Conservation (phyloP, 1,140 invertebrate species). For the Cydia splendana region DNA sequence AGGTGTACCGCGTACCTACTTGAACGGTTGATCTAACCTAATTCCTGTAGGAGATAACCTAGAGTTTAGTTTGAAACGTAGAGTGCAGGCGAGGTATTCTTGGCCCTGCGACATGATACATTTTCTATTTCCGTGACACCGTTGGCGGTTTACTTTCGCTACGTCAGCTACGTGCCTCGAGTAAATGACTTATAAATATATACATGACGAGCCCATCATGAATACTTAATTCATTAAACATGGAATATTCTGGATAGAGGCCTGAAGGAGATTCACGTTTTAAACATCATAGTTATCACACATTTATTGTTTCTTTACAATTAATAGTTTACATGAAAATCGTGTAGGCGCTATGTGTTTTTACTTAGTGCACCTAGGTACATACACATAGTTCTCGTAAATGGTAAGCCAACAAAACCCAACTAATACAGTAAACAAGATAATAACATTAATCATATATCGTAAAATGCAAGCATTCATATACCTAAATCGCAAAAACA, state of each 20-base stretch:
- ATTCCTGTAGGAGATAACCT: slow-evolving; percentile 25
- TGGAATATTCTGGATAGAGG: slow-evolving; percentile 3
- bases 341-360: not conserved
- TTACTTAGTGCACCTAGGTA: too few species aligned
- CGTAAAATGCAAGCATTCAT: slow-evolving; percentile 37
- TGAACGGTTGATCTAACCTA: slow-evolving; percentile 27
- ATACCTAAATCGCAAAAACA: slow-evolving; percentile 64
- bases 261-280: not conserved
- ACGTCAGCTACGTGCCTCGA: not conserved
- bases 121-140: slow-evolving; percentile 28
- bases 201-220: not conserved
- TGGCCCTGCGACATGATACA: slow-evolving; percentile 21
- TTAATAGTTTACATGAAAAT: not conserved
- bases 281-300: not conserved
- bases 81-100: slow-evolving; percentile 21
- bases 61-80: slow-evolving; percentile 15
- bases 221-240: not conserved
- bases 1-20: slow-evolving; percentile 7
- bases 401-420: not conserved
- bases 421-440: not conserved
- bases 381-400: too few species aligned
- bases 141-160: slow-evolving; percentile 22
- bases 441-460: not conserved
- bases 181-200: not conserved
- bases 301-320: not conserved